A percentile compares a stretch with the other conserved stretches of the same genome.
Evolutionary conservation across 2,113 vertebrate species (phyloP).

Genomic region (Nicator chloris): DNA sequence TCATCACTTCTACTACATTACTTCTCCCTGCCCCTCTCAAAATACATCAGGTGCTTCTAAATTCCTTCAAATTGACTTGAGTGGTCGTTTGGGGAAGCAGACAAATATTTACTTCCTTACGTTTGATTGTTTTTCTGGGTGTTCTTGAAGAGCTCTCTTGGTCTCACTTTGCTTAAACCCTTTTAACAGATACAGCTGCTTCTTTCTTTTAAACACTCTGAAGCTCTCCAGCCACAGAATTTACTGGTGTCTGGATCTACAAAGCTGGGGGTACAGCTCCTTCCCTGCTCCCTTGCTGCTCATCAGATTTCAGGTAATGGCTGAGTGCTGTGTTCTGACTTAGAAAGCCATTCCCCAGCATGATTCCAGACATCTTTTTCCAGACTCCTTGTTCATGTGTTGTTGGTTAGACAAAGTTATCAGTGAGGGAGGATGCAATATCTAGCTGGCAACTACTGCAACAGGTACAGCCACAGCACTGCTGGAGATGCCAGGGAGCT

Average conservation of each 20-base stretch:
- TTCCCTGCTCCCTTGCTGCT: not conserved
- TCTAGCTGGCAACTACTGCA: not conserved
- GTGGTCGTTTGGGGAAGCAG: not conserved
- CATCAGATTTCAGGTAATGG: not conserved
- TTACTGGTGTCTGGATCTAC: not conserved
- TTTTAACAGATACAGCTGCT: not conserved
- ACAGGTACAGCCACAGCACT: not conserved
- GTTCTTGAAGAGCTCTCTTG: not conserved
- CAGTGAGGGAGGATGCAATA: not conserved
- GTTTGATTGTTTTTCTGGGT: not conserved
- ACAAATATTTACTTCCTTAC: not conserved
- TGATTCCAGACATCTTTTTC: not conserved
- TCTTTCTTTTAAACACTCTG: not conserved
- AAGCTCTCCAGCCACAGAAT: not conserved
- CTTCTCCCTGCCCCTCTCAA: not conserved
- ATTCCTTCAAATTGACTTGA: not conserved
- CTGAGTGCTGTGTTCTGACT: not conserved
- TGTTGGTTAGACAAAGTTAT: not conserved
- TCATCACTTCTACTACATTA: not conserved
- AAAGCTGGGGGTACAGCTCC: not conserved
- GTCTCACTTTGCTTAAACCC: not conserved
- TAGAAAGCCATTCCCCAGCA: not conserved
- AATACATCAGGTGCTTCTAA: not conserved
- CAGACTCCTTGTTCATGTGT: not conserved
- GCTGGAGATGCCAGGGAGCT: not conserved